Evolutionary conservation across 2,888 invertebrate species (phyloP).

Genomic region (Tyria jacobaeae): DNA sequence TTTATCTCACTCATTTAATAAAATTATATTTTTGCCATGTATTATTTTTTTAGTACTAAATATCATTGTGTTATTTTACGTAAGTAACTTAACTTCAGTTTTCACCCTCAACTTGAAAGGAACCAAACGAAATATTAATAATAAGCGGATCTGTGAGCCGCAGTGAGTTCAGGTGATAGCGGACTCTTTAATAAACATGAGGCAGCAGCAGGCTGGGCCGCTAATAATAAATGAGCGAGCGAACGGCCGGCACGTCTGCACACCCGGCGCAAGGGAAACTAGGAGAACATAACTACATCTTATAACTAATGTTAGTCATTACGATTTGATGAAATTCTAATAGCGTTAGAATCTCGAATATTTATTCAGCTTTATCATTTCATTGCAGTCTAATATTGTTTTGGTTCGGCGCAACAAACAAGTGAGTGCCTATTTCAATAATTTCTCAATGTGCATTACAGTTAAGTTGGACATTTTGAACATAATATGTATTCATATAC

Average conservation of each 20-base stretch:
- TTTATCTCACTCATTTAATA: no score
- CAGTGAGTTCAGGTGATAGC: slow-evolving; percentile 62
- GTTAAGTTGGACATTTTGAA: no score
- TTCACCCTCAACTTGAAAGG: slow-evolving; percentile 11
- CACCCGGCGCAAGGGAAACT: slow-evolving; percentile 44
- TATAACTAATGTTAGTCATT: slow-evolving; percentile 42
- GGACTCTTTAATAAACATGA: slow-evolving; percentile 73
- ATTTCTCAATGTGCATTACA: no score
- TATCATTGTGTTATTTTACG: neutral
- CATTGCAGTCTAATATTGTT: no score
- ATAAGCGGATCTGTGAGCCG: slow-evolving; percentile 49
- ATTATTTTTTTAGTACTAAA: no score
- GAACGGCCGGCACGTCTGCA: slow-evolving; percentile 48
- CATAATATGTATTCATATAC: no score
- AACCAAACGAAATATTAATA: slow-evolving; percentile 53
- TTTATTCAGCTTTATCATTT: neutral
- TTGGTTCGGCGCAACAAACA: no score
- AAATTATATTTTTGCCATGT: no score
- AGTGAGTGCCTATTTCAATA: no score
- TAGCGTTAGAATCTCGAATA: slow-evolving; percentile 13
- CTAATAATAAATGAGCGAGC: slow-evolving; percentile 73
- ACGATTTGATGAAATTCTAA: slow-evolving; percentile 39
- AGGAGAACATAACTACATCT: slow-evolving; percentile 43
- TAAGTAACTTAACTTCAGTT: neutral
- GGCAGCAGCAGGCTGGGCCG: slow-evolving; percentile 58